Percentiles rank a stretch among this genome's conserved stretches.
Conservation (phyloP, 2,113 vertebrate genomes). For the Setophaga petechia region DNA sequence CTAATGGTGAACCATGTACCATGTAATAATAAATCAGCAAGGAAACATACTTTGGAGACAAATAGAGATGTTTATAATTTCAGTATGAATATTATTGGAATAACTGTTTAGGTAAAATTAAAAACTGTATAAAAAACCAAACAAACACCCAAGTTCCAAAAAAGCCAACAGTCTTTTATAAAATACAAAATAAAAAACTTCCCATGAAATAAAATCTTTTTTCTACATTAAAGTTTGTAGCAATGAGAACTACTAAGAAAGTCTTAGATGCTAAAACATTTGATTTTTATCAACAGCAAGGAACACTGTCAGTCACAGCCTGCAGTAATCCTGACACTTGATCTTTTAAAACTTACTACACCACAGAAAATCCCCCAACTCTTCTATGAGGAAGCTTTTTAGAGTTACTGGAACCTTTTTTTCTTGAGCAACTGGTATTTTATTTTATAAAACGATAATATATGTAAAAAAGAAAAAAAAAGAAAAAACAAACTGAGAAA, state of each 20-base stretch:
- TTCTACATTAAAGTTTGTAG: not conserved
- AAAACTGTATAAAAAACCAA: not conserved
- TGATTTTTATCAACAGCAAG: not conserved
- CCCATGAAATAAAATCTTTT: not conserved
- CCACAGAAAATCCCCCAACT: not conserved
- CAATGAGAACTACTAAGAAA: not conserved
- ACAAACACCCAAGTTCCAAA: not conserved
- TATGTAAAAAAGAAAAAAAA: not conserved
- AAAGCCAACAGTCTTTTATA: not conserved
- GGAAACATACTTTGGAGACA: not conserved
- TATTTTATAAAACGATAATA: not conserved
- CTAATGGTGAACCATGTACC: constrained; percentile 11
- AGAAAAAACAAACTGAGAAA: not conserved
- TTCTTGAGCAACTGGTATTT: not conserved
- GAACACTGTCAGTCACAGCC: not conserved
- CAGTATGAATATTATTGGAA: not conserved
- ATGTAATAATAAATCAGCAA: constrained; percentile 19
- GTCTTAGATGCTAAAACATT: not conserved
- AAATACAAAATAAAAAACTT: not conserved
- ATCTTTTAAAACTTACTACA: not conserved
- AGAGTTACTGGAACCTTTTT: not conserved
- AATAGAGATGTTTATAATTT: constrained; percentile 4
- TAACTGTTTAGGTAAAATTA: constrained; percentile 44
- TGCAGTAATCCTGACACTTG: not conserved
- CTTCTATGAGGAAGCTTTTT: not conserved